These are phyloP conservation scores for Centropus unirufus DNA, from an alignment of 2,113 vertebrate species.

Conservation along the genomic window DNA sequence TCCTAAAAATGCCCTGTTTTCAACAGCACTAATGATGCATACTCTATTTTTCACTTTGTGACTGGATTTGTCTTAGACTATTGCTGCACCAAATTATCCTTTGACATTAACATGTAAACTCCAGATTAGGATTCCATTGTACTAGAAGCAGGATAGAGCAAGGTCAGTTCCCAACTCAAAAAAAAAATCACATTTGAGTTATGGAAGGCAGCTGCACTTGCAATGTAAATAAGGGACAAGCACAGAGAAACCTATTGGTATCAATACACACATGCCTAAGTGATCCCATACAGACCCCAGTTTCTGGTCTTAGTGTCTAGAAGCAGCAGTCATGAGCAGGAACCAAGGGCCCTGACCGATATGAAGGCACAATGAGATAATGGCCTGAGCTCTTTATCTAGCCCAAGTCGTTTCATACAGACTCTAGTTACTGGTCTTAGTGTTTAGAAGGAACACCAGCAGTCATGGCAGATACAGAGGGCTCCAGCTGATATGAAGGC, in stretches of 20 bases:
- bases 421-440: not conserved
- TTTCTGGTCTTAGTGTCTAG: not conserved
- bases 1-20: not conserved
- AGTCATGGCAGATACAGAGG: not conserved
- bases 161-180: not conserved
- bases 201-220: not conserved
- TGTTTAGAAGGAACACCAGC: not conserved
- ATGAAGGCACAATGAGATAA: not conserved
- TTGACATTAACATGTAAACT: not conserved
- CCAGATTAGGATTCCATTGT: not conserved
- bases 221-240: not conserved
- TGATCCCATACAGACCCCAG: not conserved
- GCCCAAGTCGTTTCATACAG: not conserved
- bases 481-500: not conserved
- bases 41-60: not conserved
- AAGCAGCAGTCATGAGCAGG: not conserved
- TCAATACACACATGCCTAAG: not conserved
- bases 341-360: slow-evolving; percentile 10
- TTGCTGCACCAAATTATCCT: not conserved
- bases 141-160: not conserved
- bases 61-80: not conserved
- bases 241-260: not conserved
- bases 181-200: not conserved
- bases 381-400: not conserved
- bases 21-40: not conserved